Base-by-base conservation (phyloP, 1,140 invertebrate species). In the Metopolophium dirhodum region DNA sequence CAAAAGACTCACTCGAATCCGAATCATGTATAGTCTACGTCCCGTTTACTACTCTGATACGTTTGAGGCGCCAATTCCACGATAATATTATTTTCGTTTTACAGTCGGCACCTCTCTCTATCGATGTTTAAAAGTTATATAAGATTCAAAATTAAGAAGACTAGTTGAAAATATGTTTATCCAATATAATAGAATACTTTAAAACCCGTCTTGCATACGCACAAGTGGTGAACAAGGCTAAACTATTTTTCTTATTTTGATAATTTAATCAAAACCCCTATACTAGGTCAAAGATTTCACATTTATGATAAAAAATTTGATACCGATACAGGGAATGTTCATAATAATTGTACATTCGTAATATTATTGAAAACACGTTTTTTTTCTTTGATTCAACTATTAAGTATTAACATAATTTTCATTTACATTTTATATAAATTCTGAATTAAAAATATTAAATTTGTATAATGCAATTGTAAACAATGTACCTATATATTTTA, bases 11-110 rank as follows among this genome's bases (percentile, higher is more conserved):
- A 49, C 45, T 91, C n/a, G 90, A 4, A 30, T 49, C 45, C 23
- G 47, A 49, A 91, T 47, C 14, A 57, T 90, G 54, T 7, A 37
- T n/a, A 37, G 37, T 37, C 37, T 37, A 57, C 54, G 35, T 61
- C 3, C 35, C 51, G 54, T 90, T 90, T 68, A 90, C 11, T 61
- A 37, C 61, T 77, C 30, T 30, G 89, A 68, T 41, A 23, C 51
- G 89, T 90, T 26, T 26, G 14, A 91, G 90, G 90, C 57, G 57
- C 90, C 90, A 68, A 91, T 77, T 91, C 37, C 37, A 91, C 41
- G 30, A 68, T 91, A 30, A 22, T 88, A 54, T 89, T 89, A 57
- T 89, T 26, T 89, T 37, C 87, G 20, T 37, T 57, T 41, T 51
- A 41, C 51, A 6, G 51, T 41, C 11, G 20, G 35, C 37, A 0